phyloP scores from a whole-genome alignment of 2,113 vertebrate species.

The Oncorhynchus nerka region DNA sequence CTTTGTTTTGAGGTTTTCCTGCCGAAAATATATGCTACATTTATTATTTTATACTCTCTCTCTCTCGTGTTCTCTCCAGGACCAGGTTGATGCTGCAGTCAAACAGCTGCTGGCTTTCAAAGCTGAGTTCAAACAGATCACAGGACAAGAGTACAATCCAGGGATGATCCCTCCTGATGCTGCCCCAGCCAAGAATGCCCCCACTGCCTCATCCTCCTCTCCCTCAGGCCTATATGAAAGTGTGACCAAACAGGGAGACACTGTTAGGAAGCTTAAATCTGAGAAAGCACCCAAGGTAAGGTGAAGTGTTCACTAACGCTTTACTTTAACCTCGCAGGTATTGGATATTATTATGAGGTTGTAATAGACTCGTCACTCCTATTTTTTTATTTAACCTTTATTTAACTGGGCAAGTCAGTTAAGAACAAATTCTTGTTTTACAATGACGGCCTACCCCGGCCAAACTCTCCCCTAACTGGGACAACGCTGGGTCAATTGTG shows the following conservation, averaged over 20 bases:
- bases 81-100: slow-evolving; percentile 78
- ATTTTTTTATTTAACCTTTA: no score
- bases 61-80: slow-evolving; percentile 48
- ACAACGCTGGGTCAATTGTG: no score
- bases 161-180: slow-evolving; percentile 56
- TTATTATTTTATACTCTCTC: not conserved
- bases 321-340: no score
- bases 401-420: no score
- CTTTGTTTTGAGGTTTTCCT: no score
- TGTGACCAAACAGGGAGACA: slow-evolving; percentile 79
- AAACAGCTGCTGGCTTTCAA: slow-evolving; percentile 82
- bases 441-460: no score
- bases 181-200: slow-evolving; percentile 8
- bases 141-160: slow-evolving; percentile 84
- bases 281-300: slow-evolving; percentile 75
- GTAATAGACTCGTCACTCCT: no score
- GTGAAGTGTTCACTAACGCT: not conserved
- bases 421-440: no score
- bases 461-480: no score
- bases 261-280: slow-evolving; percentile 82
- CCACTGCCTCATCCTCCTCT: slow-evolving; percentile 2
- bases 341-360: no score
- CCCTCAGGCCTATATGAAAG: slow-evolving; percentile 62
- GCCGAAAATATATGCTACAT: not conserved
- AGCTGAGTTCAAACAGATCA: slow-evolving; percentile 81